These are phyloP conservation scores for Phengaris alcon DNA, from an alignment of 2,888 invertebrate species.

Conservation along the genomic window DNA sequence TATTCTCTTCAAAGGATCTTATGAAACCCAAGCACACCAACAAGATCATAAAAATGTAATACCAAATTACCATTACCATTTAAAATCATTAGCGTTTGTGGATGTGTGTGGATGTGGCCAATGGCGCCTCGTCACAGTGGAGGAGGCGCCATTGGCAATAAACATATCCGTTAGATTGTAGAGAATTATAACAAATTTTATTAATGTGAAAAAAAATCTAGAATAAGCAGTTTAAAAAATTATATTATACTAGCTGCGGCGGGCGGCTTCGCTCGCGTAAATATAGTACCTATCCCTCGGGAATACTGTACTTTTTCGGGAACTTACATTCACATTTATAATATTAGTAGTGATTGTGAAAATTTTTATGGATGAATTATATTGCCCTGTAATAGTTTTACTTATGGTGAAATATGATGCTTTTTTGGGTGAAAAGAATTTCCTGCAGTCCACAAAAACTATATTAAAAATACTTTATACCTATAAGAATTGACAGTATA, in stretches of 20 bases:
- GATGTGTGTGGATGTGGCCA: no score
- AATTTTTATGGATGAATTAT: neutral
- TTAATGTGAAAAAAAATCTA: neutral
- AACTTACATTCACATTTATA: no score
- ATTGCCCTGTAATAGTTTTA: neutral
- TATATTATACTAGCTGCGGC: no score
- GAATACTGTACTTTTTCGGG: neutral
- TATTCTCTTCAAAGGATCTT: neutral
- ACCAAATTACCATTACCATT: neutral
- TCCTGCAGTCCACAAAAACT: no score
- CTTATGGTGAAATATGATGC: neutral
- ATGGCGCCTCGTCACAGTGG: neutral
- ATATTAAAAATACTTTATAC: no score
- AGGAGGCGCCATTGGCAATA: neutral
- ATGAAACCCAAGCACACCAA: neutral
- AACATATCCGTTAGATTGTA: neutral
- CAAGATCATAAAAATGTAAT: conserved; percentile 5
- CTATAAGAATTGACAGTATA: neutral
- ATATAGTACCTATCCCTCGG: no score
- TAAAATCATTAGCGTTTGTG: conserved; percentile 1
- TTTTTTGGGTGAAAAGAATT: no score
- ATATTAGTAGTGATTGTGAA: no score
- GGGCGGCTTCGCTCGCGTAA: no score
- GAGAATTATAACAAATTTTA: neutral
- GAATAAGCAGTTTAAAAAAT: no score